These are phyloP conservation scores for Solea solea DNA, from an alignment of 2,113 vertebrate genomes.

Conservation along the genomic window DNA sequence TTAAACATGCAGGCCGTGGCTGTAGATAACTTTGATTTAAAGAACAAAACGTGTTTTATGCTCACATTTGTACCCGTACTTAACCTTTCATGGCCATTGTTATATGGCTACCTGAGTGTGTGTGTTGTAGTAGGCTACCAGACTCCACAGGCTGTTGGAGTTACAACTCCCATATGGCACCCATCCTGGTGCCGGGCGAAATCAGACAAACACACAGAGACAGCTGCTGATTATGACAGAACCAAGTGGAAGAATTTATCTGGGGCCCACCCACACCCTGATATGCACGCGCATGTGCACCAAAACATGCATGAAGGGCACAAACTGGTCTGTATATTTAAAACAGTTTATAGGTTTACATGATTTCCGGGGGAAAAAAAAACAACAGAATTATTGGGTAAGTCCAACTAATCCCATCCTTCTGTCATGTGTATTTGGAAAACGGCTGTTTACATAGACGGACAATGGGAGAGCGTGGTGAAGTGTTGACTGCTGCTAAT, in stretches of 20 bases:
- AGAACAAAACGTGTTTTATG: not conserved
- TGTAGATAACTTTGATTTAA: not conserved
- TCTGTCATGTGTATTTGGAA: too few relatives aligned
- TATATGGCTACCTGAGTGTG: not conserved
- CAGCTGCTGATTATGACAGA: conserved; percentile 32
- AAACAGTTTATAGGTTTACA: too few relatives aligned
- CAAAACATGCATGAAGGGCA: not conserved
- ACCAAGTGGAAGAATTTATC: too few relatives aligned
- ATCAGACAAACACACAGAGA: conserved; percentile 1
- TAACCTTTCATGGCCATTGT: too few relatives aligned
- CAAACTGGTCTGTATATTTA: too few relatives aligned
- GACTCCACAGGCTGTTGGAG: conserved; percentile 66
- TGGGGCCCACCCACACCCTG: not conserved
- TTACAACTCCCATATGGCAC: conserved; percentile 74
- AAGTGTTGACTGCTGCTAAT: too few relatives aligned
- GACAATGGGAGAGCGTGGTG: too few relatives aligned
- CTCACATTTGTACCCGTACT: not conserved
- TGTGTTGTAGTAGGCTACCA: conserved; percentile 36
- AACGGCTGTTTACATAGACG: too few relatives aligned
- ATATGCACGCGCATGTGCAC: not conserved
- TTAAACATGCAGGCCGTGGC: not conserved
- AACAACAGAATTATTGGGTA: too few relatives aligned
- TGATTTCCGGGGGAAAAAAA: too few relatives aligned
- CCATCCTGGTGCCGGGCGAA: conserved; percentile 54
- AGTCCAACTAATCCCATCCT: too few relatives aligned